A percentile compares a stretch with the other conserved stretches of the same genome.
Evolutionary conservation across 2,888 invertebrate genomes (phyloP).

Genomic region (Rhorus exstirpatorius): DNA sequence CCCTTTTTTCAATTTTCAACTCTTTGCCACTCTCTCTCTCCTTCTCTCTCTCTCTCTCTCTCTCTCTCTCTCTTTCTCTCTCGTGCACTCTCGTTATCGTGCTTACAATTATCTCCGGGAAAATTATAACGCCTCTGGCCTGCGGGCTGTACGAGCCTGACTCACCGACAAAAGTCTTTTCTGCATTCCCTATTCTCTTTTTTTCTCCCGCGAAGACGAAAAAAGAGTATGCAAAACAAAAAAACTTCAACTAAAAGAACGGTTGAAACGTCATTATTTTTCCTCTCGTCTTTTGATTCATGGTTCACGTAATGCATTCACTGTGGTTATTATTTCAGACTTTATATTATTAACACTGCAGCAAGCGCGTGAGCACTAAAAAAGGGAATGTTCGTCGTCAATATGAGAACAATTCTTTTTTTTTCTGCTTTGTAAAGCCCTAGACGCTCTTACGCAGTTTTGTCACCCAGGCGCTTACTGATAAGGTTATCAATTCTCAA

Average conservation of each 20-base stretch:
- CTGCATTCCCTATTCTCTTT: constrained; percentile 12
- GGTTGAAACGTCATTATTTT: constrained; percentile 43
- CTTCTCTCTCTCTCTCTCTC: constrained; percentile 19
- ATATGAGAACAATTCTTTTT: too few relatives aligned
- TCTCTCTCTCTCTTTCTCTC: constrained; percentile 28
- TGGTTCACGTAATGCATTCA: too few relatives aligned
- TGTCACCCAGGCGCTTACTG: too few relatives aligned
- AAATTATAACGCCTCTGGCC: constrained; percentile 60
- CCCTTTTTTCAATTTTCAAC: constrained; percentile 13
- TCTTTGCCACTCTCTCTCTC: neutral
- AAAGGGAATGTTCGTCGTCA: too few relatives aligned
- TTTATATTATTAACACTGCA: too few relatives aligned
- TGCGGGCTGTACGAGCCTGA: neutral
- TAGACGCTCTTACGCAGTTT: too few relatives aligned
- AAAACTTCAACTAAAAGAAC: constrained; percentile 3
- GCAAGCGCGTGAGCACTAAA: too few relatives aligned
- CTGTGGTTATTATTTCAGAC: neutral
- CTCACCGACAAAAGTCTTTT: constrained; percentile 1
- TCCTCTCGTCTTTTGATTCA: constrained; percentile 19
- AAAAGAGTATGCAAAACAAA: constrained; percentile 5
- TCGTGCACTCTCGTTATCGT: constrained; percentile 53
- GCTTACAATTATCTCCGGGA: constrained; percentile 61
- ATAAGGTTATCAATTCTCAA: too few relatives aligned
- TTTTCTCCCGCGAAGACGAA: constrained; percentile 8
- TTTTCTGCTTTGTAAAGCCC: too few relatives aligned